Conservation (phyloP, 1,140 invertebrate species). For the Drosophila bocki region DNA sequence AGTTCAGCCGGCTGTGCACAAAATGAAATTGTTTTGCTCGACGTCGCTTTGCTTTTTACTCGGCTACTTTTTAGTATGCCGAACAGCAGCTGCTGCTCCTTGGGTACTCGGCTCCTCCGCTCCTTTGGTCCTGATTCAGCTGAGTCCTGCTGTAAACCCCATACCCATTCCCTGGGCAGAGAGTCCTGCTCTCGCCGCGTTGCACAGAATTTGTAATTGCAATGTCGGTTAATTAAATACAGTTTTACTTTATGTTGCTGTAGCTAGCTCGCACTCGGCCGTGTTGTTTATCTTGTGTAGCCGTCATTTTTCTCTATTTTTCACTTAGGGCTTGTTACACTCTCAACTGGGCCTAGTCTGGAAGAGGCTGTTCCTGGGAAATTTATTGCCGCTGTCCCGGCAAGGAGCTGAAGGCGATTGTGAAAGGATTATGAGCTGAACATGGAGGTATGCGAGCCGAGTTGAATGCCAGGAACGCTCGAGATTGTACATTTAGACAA, state of each 20-base stretch:
- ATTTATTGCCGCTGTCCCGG: slow-evolving; percentile 55
- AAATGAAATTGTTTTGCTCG: slow-evolving; percentile 79
- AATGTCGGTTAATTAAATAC: slow-evolving; percentile 85
- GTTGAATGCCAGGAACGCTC: slow-evolving; percentile 53
- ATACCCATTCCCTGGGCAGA: slow-evolving; percentile 9
- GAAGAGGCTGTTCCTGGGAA: slow-evolving; percentile 8
- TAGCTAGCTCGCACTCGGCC: slow-evolving; percentile 24
- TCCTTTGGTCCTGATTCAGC: slow-evolving; percentile 15
- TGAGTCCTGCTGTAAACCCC: slow-evolving; percentile 39
- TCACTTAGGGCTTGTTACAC: slow-evolving; percentile 67
- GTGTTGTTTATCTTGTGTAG: slow-evolving; percentile 74
- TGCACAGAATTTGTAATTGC: slow-evolving; percentile 84
- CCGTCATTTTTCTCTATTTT: slow-evolving; percentile 70
- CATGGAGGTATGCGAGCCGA: slow-evolving; percentile 4
- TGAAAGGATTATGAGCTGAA: slow-evolving; percentile 53
- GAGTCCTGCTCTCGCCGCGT: slow-evolving; percentile 48
- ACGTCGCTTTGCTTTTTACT: slow-evolving; percentile 59
- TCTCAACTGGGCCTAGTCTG: slow-evolving; percentile 48
- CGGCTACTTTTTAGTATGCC: slow-evolving; percentile 74
- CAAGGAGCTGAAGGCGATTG: slow-evolving; percentile 17
- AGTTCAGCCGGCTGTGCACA: slow-evolving; percentile 62
- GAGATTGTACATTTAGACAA: slow-evolving; percentile 3
- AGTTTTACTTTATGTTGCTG: slow-evolving; percentile 78
- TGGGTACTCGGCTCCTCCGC: slow-evolving; percentile 8
- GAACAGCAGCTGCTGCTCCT: slow-evolving; percentile 63